Evolutionary conservation across 1,140 invertebrate species (phyloP).

Genomic region (Atopsyche davidsoni): DNA sequence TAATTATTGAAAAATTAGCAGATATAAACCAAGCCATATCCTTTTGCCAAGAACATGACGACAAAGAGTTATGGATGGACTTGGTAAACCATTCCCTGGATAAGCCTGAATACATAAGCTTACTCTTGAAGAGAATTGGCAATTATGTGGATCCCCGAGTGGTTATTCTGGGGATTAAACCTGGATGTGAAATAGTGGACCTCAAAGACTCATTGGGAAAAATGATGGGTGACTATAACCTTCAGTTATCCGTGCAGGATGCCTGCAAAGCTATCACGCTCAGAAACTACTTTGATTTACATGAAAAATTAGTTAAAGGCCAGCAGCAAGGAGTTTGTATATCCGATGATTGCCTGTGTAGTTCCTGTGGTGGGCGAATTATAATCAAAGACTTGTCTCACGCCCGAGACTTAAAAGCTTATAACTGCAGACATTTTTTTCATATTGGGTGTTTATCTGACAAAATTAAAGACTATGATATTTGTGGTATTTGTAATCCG

Average conservation of each 20-base stretch:
- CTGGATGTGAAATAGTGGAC: slow-evolving; percentile 79
- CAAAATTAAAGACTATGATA: slow-evolving; percentile 38
- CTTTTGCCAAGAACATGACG: slow-evolving; percentile 96
- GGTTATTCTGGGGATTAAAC: slow-evolving; percentile 78
- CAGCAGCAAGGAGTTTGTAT: slow-evolving; percentile 73
- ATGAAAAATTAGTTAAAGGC: slow-evolving; percentile 69
- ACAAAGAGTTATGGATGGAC: slow-evolving; percentile 90
- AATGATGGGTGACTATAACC: slow-evolving; percentile 92
- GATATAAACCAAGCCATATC: slow-evolving; percentile 91
- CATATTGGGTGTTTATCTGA: slow-evolving; percentile 75
- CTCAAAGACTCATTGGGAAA: slow-evolving; percentile 87
- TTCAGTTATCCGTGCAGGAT: slow-evolving; percentile 86
- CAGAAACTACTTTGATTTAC: slow-evolving; percentile 83
- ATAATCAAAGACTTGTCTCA: slow-evolving; percentile 60
- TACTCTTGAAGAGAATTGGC: slow-evolving; percentile 50
- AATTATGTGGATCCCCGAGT: slow-evolving; percentile 88
- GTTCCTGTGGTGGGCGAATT: slow-evolving; percentile 66
- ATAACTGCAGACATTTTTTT: slow-evolving; percentile 86
- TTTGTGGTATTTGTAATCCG: slow-evolving; percentile 57
- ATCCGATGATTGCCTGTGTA: slow-evolving; percentile 66
- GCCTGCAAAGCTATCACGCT: slow-evolving; percentile 84
- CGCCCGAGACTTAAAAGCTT: slow-evolving; percentile 68
- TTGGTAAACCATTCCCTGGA: slow-evolving; percentile 85
- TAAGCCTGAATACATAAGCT: slow-evolving; percentile 67
- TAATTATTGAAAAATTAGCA: slow-evolving; percentile 80